Conservation (phyloP, 2,888 invertebrate genomes). For the Drosophila pseudotakahashii region DNA sequence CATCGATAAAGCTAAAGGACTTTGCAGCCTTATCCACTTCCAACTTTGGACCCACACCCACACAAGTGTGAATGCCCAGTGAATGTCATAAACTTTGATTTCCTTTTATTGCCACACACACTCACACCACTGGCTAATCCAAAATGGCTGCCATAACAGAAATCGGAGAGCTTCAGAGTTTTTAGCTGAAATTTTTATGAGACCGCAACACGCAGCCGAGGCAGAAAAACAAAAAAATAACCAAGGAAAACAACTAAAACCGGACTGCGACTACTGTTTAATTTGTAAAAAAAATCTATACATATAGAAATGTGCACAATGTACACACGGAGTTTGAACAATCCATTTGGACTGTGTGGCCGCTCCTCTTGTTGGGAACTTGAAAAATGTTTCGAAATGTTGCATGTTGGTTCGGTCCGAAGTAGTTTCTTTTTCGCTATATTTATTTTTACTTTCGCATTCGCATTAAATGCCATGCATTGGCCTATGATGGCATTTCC, state of each 20-base stretch:
- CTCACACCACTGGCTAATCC: constrained; percentile 36
- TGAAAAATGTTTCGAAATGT: constrained; percentile 57
- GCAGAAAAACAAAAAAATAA: background rate
- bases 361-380: constrained; percentile 44
- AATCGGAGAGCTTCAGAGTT: constrained; percentile 38
- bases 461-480: constrained; percentile 53
- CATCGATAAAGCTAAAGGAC: constrained; percentile 30
- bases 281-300: constrained; percentile 59
- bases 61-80: constrained; percentile 58
- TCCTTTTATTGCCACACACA: constrained; percentile 47
- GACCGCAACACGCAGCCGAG: constrained; percentile 65
- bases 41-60: constrained; percentile 26
- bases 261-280: constrained; percentile 71
- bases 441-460: constrained; percentile 36
- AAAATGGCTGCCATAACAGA: constrained; percentile 65
- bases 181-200: constrained; percentile 69
- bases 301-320: constrained; percentile 13
- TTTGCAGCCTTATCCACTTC: constrained; percentile 21
- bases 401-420: constrained; percentile 28
- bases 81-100: constrained; percentile 77
- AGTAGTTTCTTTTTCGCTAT: constrained; percentile 23
- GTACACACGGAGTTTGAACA: constrained; percentile 17
- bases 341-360: constrained; percentile 22
- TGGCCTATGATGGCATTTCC: constrained; percentile 69
- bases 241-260: constrained; percentile 35